A percentile compares a stretch with the other conserved stretches of the same genome.
phyloP scores from a whole-genome alignment of 2,797 vertebrate species.

The Poecilia picta region DNA sequence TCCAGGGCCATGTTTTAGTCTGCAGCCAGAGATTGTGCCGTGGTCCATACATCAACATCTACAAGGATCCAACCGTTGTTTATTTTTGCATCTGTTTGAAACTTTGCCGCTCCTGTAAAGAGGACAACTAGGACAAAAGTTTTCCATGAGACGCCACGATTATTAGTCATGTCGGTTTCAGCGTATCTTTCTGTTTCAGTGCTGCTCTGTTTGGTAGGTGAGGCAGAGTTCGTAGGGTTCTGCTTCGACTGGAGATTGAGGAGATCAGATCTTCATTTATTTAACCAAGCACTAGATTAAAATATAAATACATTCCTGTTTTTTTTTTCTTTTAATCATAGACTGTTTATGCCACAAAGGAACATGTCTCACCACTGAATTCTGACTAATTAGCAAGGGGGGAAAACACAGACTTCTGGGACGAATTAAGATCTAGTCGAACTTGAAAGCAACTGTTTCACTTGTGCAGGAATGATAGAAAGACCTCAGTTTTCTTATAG shows the following conservation, averaged over 20 bases:
- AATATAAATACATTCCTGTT: constrained; percentile 62
- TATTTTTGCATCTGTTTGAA: constrained; percentile 26
- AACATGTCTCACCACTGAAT: constrained; percentile 72
- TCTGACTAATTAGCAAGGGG: constrained; percentile 74
- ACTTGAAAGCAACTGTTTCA: constrained; percentile 64
- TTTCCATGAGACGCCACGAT: constrained; percentile 25
- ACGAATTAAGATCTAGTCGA: constrained; percentile 67
- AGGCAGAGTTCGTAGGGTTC: constrained; percentile 59
- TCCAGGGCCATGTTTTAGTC: constrained; percentile 40
- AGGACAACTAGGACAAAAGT: constrained; percentile 21
- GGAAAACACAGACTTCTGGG: constrained; percentile 71
- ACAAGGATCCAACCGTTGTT: constrained; percentile 24
- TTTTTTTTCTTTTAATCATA: constrained; percentile 56
- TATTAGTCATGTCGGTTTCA: constrained; percentile 6
- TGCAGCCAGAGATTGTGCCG: constrained; percentile 25
- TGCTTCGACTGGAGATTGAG: constrained; percentile 55
- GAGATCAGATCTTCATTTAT: constrained; percentile 73
- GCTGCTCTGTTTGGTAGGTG: constrained; percentile 26
- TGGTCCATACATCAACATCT: constrained; percentile 34
- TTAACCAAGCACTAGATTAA: constrained; percentile 78
- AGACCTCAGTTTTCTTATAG: constrained; percentile 75
- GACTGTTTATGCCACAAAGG: constrained; percentile 68
- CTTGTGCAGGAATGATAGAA: constrained; percentile 73
- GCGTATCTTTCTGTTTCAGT: constrained; percentile 14
- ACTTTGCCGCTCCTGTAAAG: constrained; percentile 15